These are phyloP conservation scores for Lacanobia wlatinum DNA, from an alignment of 2,888 invertebrate genomes.

Conservation along the genomic window DNA sequence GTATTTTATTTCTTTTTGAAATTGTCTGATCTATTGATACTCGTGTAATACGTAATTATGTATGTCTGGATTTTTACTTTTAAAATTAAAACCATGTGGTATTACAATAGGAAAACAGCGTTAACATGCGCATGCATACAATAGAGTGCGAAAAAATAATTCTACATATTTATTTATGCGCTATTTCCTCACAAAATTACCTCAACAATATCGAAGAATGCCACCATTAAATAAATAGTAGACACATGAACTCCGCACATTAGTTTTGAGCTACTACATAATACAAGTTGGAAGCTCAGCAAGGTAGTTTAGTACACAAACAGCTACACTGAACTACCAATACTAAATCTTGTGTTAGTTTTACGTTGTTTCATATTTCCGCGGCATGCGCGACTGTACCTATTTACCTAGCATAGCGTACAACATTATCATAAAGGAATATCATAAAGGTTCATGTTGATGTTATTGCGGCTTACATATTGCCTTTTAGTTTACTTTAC, in stretches of 20 bases:
- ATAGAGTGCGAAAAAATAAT: neutral
- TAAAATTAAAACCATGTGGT: too few relatives aligned
- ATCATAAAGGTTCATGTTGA: constrained; percentile 81
- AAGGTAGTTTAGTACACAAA: constrained; percentile 55
- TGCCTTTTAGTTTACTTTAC: constrained; percentile 76
- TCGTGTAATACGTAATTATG: neutral
- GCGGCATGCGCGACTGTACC: constrained; percentile 67
- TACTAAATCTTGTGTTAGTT: constrained; percentile 59
- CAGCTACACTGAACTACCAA: constrained; percentile 57
- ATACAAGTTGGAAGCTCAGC: constrained; percentile 55
- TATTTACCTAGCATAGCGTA: constrained; percentile 71
- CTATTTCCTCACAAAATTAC: constrained; percentile 2
- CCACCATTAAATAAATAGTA: constrained; percentile 28
- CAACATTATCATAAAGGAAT: constrained; percentile 79
- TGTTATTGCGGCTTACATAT: constrained; percentile 79
- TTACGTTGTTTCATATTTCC: constrained; percentile 70
- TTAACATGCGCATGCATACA: neutral
- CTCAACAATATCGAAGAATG: constrained; percentile 12
- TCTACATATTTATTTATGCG: neutral
- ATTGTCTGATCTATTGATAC: neutral
- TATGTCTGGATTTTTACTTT: neutral
- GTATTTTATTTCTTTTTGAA: neutral
- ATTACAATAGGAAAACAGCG: neutral
- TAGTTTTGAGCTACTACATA: constrained; percentile 40
- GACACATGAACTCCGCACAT: constrained; percentile 26